phyloP scores from a whole-genome alignment of 2,888 invertebrate species.

The Julus scanicus region DNA sequence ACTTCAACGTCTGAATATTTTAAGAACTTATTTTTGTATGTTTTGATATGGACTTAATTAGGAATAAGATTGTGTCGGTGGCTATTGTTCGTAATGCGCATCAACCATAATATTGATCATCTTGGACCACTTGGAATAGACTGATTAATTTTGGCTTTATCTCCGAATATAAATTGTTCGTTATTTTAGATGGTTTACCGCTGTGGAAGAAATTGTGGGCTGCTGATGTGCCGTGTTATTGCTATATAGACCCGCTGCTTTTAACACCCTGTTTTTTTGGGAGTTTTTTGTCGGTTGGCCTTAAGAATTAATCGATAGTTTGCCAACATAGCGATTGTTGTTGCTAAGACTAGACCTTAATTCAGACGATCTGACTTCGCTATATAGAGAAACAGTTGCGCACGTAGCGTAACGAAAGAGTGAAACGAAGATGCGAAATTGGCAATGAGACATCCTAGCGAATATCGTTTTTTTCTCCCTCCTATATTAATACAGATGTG shows the following conservation, averaged over 20 bases:
- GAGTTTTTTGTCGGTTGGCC: background rate
- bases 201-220: background rate
- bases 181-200: background rate
- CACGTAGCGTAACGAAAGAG: slow-evolving; percentile 27
- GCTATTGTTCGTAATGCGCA: background rate
- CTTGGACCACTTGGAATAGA: background rate
- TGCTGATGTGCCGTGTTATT: background rate
- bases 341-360: slow-evolving; percentile 8
- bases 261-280: background rate
- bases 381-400: background rate
- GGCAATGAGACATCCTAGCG: background rate
- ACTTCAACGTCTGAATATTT: too few relatives aligned
- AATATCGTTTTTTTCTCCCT: background rate
- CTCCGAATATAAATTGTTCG: background rate
- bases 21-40: too few relatives aligned
- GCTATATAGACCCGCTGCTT: background rate
- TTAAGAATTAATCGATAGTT: slow-evolving; percentile 36
- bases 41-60: too few relatives aligned
- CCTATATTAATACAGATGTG: background rate
- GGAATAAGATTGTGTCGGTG: too few relatives aligned
- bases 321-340: slow-evolving; percentile 19
- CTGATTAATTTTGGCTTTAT: background rate
- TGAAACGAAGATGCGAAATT: slow-evolving; percentile 30
- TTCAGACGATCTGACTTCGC: background rate
- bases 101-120: background rate